Conservation (phyloP, 2,113 vertebrate genomes). For the Barnardius zonarius region DNA sequence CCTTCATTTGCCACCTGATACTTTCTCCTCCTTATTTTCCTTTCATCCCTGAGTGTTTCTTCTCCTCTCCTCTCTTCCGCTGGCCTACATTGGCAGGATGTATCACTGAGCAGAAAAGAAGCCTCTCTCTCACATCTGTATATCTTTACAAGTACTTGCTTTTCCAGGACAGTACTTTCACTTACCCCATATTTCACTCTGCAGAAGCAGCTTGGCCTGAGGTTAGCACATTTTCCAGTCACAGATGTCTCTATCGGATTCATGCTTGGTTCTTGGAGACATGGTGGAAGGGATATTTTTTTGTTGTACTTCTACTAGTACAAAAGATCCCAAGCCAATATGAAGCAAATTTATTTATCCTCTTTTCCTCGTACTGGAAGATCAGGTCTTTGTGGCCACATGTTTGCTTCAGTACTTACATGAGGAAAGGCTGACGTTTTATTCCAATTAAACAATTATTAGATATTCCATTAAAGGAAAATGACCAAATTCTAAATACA, state of each 20-base stretch:
- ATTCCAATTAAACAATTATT: neutral
- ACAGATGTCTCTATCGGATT: neutral
- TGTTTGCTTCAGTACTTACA: neutral
- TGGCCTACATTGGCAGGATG: neutral
- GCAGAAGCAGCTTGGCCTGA: constrained; percentile 11
- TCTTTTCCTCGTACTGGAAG: neutral
- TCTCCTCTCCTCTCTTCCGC: neutral
- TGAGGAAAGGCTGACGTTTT: neutral
- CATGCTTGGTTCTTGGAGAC: neutral
- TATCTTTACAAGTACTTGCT: neutral
- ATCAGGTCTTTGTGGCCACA: neutral
- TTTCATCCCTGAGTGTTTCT: neutral
- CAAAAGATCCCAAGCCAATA: neutral
- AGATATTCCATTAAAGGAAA: neutral
- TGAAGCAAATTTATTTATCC: neutral
- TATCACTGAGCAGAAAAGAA: neutral
- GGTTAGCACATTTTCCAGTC: constrained; percentile 15
- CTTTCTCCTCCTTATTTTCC: neutral
- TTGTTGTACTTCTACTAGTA: neutral
- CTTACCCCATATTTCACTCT: constrained; percentile 33
- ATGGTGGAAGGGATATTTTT: neutral
- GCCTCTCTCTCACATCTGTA: neutral
- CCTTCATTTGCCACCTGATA: neutral
- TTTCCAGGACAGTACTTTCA: constrained; percentile 10
- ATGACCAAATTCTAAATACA: neutral